These are phyloP conservation scores for Agrochola macilenta DNA, from an alignment of 2,888 invertebrate genomes.

Conservation along the genomic window DNA sequence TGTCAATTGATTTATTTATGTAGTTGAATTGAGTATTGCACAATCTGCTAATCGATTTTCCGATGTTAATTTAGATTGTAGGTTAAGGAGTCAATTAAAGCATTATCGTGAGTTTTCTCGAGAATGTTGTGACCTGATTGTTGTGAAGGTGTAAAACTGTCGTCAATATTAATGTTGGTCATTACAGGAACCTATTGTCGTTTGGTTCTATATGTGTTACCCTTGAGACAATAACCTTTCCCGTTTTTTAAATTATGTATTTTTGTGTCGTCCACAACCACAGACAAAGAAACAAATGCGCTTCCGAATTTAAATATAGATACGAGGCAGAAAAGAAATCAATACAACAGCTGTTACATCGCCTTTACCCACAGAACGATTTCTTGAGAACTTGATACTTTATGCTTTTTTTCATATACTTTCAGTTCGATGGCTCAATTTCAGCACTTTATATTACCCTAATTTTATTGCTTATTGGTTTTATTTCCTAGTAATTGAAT, in stretches of 20 bases:
- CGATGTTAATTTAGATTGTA: conserved; percentile 46
- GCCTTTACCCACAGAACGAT: not conserved
- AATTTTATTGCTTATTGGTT: not conserved
- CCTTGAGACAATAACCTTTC: conserved; percentile 42
- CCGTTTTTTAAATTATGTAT: conserved; percentile 18
- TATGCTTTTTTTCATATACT: not conserved
- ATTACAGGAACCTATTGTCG: conserved; percentile 23
- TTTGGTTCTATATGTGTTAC: not conserved
- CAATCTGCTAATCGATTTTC: conserved; percentile 58
- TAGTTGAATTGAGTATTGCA: conserved; percentile 44
- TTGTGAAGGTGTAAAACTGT: conserved; percentile 32
- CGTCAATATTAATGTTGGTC: conserved; percentile 36
- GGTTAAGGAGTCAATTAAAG: conserved; percentile 64
- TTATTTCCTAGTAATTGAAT: not conserved
- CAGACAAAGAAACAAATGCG: conserved; percentile 10
- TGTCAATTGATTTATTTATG: conserved; percentile 43
- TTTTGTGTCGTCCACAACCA: not conserved
- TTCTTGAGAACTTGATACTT: not conserved
- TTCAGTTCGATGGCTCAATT: not conserved
- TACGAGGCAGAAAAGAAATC: not conserved
- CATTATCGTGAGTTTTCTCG: conserved; percentile 50
- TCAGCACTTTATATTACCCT: not conserved
- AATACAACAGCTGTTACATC: not conserved
- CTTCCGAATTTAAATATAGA: conserved; percentile 15
- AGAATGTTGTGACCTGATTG: conserved; percentile 47